Base-by-base conservation (phyloP, 2,888 invertebrate species). In the Dasysyrphus albostriatus region DNA sequence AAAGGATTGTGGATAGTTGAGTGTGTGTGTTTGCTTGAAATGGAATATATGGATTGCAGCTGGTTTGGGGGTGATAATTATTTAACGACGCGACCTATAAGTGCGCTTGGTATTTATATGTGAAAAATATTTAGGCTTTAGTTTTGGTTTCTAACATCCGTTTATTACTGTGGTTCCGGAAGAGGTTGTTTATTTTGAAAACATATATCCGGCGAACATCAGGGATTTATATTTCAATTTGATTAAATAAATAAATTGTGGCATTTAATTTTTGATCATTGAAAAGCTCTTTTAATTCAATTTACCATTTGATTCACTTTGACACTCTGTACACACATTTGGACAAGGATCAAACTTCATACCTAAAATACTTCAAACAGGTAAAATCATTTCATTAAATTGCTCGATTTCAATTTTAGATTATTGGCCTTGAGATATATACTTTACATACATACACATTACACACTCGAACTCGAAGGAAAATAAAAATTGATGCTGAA, bases 51-150 rank as follows among this genome's bases (percentile, higher is more conserved):
- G 16, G 47, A 47, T 44, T n/a, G 2, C 16, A 44, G 19, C 12
- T 7, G 6, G 37, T 39, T n/a, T 59, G n/a, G 34, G 59, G 16
- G 5, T 59, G 59, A 37, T 37, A 59, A 59, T 59, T 37, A 19
- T 37, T 39, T 59, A 37, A 37, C 37, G 29, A 54, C 54, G 29
- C 12, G 5, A n/a, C 12, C 32, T 32, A 32, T 7, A 54, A n/a
- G n/a, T n/a, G n/a, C 7, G 4, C 0, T 34, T 37, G 59, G 59
- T 39, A 37, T 37, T 10, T 12, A 14, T 39, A 12, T 10, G 9
- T 19, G 37, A 1, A 8, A 58, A 6, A 37, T 16, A 59, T 37
- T 39, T 37, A 37, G 59, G 3, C n/a, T 16, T 59, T 0, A 12
- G 16, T 6, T 37, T 16, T 37, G 37, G 19, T 37, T 34, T 58